phyloP scores from a whole-genome alignment of 2,797 vertebrate species.

The Falco berigora region DNA sequence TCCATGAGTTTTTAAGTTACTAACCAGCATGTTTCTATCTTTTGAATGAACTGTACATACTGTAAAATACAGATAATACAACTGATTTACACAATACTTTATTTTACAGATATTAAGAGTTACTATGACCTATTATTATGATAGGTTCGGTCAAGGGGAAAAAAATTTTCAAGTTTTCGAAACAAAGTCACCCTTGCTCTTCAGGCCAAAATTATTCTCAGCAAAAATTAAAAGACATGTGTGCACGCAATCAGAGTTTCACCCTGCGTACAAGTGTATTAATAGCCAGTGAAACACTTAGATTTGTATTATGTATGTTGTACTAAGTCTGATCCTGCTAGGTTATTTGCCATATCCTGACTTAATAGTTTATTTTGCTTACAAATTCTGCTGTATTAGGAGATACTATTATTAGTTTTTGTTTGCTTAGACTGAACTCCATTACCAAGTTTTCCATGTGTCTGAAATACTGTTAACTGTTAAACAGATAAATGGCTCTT shows the following conservation, averaged over 20 bases:
- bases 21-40: background rate
- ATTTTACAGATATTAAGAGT: background rate
- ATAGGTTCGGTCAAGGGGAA: background rate
- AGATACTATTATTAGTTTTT: background rate
- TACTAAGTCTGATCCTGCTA: background rate
- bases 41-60: background rate
- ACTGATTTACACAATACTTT: background rate
- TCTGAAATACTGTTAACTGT: background rate
- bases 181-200: background rate
- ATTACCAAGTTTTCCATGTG: background rate
- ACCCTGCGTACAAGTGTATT: background rate
- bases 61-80: background rate
- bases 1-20: background rate
- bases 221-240: background rate
- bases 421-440: background rate
- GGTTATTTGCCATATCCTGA: background rate
- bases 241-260: background rate
- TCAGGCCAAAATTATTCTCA: background rate
- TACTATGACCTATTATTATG: background rate
- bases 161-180: background rate
- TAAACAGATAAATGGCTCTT: constrained; percentile 1
- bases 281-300: background rate
- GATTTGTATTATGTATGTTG: background rate
- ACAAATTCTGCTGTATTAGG: background rate
- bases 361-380: background rate